Conservation (phyloP, 2,113 vertebrate genomes). For the Tragulus kanchil region DNA sequence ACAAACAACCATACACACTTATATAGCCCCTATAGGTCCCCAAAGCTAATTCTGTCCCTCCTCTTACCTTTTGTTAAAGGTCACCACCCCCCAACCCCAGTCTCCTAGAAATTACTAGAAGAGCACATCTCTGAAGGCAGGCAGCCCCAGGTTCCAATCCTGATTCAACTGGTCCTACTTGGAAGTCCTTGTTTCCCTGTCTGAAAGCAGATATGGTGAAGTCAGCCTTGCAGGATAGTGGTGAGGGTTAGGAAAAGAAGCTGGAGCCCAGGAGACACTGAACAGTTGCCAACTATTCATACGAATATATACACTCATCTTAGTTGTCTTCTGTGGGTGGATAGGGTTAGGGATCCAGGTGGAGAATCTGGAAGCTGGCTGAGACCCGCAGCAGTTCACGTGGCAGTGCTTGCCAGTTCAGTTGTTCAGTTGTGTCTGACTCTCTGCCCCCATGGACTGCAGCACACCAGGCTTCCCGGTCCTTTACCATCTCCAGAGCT, state of each 20-base stretch:
- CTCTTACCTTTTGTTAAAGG: neutral
- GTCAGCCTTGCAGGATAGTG: no score
- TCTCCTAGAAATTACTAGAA: neutral
- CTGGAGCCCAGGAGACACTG: no score
- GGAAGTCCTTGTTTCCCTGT: neutral
- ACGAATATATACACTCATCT: neutral
- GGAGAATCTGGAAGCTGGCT: neutral
- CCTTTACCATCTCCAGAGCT: no score
- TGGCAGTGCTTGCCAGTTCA: neutral
- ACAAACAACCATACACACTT: neutral
- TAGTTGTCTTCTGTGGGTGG: neutral
- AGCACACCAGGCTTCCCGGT: no score
- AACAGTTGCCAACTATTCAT: neutral
- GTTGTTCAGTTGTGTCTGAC: no score
- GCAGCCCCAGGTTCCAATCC: neutral
- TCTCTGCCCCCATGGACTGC: no score
- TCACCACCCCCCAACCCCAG: neutral
- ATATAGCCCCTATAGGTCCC: neutral
- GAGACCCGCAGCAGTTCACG: neutral
- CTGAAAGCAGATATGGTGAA: neutral
- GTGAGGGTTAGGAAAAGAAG: neutral
- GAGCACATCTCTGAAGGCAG: neutral
- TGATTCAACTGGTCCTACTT: neutral
- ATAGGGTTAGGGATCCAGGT: neutral
- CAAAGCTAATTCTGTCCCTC: neutral